A percentile compares a stretch with the other conserved stretches of the same genome.
phyloP scores from a whole-genome alignment of 2,888 invertebrate species.

The Cryptosula pallasiana region DNA sequence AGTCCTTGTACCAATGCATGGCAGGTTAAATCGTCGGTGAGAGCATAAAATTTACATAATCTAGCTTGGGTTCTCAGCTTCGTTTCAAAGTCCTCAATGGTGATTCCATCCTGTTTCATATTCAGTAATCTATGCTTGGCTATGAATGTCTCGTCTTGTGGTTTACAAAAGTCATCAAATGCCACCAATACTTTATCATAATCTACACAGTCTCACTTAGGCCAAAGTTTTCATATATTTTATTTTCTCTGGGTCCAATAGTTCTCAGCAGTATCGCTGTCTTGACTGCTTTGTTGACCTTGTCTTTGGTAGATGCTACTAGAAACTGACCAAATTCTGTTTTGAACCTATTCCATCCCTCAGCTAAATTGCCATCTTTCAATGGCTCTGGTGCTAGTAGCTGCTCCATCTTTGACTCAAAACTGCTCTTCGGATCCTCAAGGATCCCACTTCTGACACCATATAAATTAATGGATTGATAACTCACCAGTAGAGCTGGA shows the following conservation, averaged over 20 bases:
- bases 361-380: conserved; percentile 8
- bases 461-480: not conserved
- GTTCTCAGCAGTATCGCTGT: not conserved
- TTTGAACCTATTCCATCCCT: conserved; percentile 7
- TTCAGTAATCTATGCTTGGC: not conserved
- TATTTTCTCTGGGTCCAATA: not conserved
- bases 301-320: not conserved
- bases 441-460: not conserved
- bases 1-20: conserved; percentile 17
- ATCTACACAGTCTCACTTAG: not conserved
- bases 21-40: not conserved
- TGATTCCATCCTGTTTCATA: conserved; percentile 1
- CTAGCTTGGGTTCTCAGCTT: conserved; percentile 4
- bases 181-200: not conserved
- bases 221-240: not conserved
- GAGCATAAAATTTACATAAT: not conserved
- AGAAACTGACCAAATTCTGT: not conserved
- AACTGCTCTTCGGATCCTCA: not conserved
- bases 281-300: not conserved
- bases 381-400: conserved; percentile 2
- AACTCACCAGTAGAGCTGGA: not conserved
- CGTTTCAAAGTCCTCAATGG: not conserved
- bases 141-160: not conserved
- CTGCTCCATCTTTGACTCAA: not conserved
- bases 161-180: not conserved